Conservation (phyloP, 2,113 vertebrate species). For the Zosterops borbonicus region DNA sequence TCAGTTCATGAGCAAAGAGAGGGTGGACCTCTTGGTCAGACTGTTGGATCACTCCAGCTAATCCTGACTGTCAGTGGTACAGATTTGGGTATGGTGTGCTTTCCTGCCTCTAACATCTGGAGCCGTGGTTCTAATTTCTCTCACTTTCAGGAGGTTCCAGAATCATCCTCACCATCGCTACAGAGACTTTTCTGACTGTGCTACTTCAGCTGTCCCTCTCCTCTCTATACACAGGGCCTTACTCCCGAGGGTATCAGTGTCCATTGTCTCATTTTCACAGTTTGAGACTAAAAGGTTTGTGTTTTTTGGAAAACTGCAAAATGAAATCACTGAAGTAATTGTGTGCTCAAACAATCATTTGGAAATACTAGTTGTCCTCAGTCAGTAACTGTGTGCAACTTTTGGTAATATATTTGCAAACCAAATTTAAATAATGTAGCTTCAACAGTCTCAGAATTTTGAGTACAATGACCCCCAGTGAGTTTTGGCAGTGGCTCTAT, state of each 20-base stretch:
- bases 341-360: background rate
- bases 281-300: background rate
- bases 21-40: background rate
- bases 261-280: background rate
- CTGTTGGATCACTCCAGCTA: background rate
- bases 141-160: background rate
- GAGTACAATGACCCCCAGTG: background rate
- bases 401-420: background rate
- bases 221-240: accelerated
- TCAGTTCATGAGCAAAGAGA: background rate
- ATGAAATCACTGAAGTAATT: background rate
- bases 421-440: background rate
- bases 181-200: background rate
- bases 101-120: background rate
- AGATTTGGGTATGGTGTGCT: background rate
- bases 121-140: background rate
- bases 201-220: background rate
- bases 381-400: background rate
- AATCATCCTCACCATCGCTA: background rate
- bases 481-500: background rate
- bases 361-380: background rate
- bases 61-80: background rate
- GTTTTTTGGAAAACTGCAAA: background rate
- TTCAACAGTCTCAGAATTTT: background rate
- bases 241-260: background rate